Evolutionary conservation across 1,140 invertebrate genomes (phyloP).

Genomic region (Saccostrea echinata): DNA sequence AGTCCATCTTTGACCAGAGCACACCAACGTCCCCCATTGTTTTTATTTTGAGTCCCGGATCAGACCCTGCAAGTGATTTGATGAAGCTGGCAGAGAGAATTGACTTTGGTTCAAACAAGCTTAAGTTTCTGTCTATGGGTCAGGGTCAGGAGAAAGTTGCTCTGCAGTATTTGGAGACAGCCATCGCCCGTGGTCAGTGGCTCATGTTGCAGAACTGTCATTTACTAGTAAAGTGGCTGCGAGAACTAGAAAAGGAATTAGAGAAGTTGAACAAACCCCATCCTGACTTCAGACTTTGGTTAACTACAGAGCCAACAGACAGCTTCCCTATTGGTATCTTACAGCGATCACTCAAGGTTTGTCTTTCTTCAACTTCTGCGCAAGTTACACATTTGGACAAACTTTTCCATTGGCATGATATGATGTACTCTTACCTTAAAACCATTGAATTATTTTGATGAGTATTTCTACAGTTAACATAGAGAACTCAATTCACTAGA

Average conservation of each 20-base stretch:
- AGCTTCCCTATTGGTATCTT: constrained; percentile 93
- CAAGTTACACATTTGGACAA: too few species aligned
- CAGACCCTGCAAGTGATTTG: constrained; percentile 92
- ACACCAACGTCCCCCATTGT: constrained; percentile 89
- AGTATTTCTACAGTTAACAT: too few species aligned
- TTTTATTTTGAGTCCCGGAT: constrained; percentile 92
- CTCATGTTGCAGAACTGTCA: constrained; percentile 95
- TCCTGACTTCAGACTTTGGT: constrained; percentile 94
- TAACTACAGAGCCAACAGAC: constrained; percentile 92
- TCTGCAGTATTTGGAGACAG: constrained; percentile 86
- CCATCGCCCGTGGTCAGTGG: constrained; percentile 90
- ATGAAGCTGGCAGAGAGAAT: constrained; percentile 90
- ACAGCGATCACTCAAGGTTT: constrained; percentile 90
- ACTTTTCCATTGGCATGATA: too few species aligned
- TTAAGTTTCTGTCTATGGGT: constrained; percentile 91
- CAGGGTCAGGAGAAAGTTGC: constrained; percentile 92
- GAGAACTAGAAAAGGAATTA: constrained; percentile 89
- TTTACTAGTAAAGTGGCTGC: constrained; percentile 87
- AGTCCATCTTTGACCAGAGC: constrained; percentile 91
- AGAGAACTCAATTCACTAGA: too few species aligned
- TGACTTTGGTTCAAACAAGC: constrained; percentile 87
- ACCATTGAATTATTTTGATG: too few species aligned
- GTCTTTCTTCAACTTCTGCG: background rate
- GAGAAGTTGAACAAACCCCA: constrained; percentile 90
- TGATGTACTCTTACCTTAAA: too few species aligned